Conservation (phyloP, 2,888 invertebrate genomes). For the Lypha dubia region DNA sequence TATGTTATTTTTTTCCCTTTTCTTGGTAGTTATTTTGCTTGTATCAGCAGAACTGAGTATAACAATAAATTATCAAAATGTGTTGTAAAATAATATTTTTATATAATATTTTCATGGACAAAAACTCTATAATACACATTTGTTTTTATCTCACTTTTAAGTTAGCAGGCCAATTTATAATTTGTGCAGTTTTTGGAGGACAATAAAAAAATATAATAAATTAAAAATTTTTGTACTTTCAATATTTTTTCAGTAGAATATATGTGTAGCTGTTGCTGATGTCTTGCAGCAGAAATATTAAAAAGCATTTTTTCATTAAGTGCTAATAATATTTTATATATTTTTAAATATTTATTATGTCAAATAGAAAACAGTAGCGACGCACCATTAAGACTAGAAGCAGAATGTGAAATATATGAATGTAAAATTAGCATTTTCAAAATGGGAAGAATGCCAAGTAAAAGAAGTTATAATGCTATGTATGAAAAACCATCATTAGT, state of each 20-base stretch:
- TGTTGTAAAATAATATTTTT: slow-evolving; percentile 8
- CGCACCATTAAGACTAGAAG: background rate
- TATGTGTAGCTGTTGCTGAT: background rate
- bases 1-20: background rate
- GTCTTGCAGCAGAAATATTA: background rate
- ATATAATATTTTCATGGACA: background rate
- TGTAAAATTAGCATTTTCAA: background rate
- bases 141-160: background rate
- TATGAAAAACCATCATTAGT: too few species aligned
- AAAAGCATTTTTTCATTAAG: background rate
- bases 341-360: background rate
- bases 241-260: background rate
- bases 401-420: background rate
- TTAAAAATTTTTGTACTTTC: background rate
- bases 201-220: background rate
- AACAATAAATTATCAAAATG: slow-evolving; percentile 44
- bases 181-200: background rate
- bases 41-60: background rate
- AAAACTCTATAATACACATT: too few species aligned
- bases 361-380: background rate
- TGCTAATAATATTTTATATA: background rate
- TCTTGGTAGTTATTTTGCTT: background rate
- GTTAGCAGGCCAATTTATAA: background rate
- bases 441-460: background rate
- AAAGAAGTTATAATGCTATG: too few species aligned